Evolutionary conservation across 2,888 invertebrate species (phyloP).

Genomic region (Zelleria hepariella): DNA sequence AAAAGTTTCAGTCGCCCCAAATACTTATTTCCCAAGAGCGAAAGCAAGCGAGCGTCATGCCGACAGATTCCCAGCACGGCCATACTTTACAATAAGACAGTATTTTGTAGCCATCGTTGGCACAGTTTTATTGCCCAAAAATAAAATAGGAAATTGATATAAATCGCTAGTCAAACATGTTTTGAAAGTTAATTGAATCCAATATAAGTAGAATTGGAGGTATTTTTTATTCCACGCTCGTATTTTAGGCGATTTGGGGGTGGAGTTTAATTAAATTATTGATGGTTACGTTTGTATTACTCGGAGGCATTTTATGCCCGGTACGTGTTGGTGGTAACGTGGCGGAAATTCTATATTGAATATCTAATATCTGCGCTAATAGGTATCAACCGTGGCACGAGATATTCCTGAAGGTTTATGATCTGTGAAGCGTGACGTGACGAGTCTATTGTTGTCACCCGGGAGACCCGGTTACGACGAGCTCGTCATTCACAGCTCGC

Average conservation of each 20-base stretch:
- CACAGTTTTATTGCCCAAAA: background rate
- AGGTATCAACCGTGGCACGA: background rate
- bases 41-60: background rate
- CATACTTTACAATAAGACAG: background rate
- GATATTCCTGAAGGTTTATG: constrained; percentile 12
- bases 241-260: background rate
- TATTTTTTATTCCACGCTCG: background rate
- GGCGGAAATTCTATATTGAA: background rate
- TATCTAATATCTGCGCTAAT: background rate
- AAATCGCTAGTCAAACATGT: background rate
- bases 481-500: constrained; percentile 7
- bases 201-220: background rate
- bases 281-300: background rate
- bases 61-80: background rate
- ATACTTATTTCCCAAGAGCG: background rate
- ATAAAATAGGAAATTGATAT: background rate
- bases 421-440: constrained; percentile 11
- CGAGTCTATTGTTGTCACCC: constrained; percentile 12
- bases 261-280: background rate
- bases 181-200: background rate
- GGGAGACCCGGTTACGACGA: constrained; percentile 5
- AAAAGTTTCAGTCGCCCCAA: background rate
- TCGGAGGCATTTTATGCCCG: background rate
- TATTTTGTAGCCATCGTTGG: background rate
- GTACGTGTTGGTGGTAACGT: background rate